Conservation (phyloP, 2,888 invertebrate species). For the Notocelia uddmanniana region DNA sequence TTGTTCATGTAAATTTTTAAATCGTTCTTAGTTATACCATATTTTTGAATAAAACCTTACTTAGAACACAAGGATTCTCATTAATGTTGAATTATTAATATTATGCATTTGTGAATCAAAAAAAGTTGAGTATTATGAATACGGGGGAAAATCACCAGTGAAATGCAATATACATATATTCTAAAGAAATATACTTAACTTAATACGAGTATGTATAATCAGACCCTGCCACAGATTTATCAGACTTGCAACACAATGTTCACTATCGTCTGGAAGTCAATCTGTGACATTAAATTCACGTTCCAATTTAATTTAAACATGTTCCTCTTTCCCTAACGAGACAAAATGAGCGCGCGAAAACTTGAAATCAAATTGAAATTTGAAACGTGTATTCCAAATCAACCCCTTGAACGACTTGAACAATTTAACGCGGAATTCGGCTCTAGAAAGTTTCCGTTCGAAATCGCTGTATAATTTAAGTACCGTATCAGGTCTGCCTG, state of each 20-base stretch:
- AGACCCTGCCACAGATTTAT: neutral
- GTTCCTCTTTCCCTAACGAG: neutral
- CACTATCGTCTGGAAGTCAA: neutral
- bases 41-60: too few relatives aligned
- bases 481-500: conserved; percentile 6
- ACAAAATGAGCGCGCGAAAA: neutral
- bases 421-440: conserved; percentile 19
- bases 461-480: conserved; percentile 14
- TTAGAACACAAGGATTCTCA: too few relatives aligned
- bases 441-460: conserved; percentile 26
- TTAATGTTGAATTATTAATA: too few relatives aligned
- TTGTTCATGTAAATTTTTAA: too few relatives aligned
- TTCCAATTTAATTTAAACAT: neutral
- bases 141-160: too few relatives aligned
- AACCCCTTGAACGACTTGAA: neutral
- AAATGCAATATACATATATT: too few relatives aligned
- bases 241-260: neutral
- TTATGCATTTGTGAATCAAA: too few relatives aligned
- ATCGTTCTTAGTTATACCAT: too few relatives aligned
- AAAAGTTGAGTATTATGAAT: too few relatives aligned
- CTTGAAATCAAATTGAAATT: neutral
- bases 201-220: neutral
- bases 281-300: neutral
- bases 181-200: too few relatives aligned
- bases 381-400: neutral